Percentiles rank a stretch among this genome's conserved stretches.
Conservation (phyloP, 2,113 vertebrate genomes). For the Petaurus breviceps region DNA sequence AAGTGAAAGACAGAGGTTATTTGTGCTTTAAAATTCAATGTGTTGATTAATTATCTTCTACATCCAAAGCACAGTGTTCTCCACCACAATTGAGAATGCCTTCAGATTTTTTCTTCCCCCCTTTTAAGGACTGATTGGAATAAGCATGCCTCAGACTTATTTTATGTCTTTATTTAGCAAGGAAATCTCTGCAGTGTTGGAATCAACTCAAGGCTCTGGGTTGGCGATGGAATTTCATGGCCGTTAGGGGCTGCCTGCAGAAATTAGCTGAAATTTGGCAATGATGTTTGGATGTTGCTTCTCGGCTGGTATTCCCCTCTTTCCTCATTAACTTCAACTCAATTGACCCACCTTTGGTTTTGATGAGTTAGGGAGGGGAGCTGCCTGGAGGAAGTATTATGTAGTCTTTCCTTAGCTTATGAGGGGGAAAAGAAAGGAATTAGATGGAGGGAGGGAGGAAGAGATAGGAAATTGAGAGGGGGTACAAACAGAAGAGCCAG, state of each 20-base stretch:
- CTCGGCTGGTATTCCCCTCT: not conserved
- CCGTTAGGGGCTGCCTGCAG: not conserved
- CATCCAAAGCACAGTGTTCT: conserved; percentile 25
- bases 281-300: not conserved
- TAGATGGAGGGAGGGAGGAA: not conserved
- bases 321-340: not conserved
- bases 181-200: not conserved
- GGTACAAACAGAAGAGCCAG: not conserved
- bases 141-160: conserved; percentile 10
- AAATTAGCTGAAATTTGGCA: conserved; percentile 31
- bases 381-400: not conserved
- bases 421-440: not conserved
- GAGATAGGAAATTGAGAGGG: not conserved
- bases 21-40: not conserved
- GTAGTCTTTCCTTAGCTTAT: not conserved
- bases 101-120: conserved; percentile 18
- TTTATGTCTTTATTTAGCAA: not conserved
- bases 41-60: not conserved
- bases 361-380: not conserved
- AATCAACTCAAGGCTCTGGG: not conserved
- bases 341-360: not conserved
- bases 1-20: not conserved
- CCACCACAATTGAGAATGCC: conserved; percentile 54
- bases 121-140: conserved; percentile 45
- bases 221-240: conserved; percentile 8